A percentile compares a stretch with the other conserved stretches of the same genome.
Conservation (phyloP, 92 coral and sea anemone species). For the Parazoanthus atlanticus region DNA sequence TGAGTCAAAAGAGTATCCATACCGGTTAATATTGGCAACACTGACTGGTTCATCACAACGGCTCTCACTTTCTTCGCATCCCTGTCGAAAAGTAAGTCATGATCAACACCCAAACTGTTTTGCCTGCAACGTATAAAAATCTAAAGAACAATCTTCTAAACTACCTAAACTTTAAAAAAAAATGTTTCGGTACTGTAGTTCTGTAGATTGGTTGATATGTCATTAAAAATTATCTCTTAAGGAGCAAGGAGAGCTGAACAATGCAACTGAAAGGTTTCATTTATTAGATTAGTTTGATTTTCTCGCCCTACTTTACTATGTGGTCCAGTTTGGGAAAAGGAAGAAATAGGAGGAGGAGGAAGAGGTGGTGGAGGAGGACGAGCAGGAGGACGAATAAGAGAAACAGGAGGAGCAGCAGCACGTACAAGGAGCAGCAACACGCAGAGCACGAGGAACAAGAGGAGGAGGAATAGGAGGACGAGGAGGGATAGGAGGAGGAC, state of each 20-base stretch:
- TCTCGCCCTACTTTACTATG: no score
- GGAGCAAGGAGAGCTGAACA: no score
- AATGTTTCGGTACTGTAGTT: no score
- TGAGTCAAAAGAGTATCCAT: not conserved
- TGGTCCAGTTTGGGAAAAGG: no score
- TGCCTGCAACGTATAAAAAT: not conserved
- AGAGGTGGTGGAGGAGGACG: not conserved
- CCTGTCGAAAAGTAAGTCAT: conserved; percentile 54
- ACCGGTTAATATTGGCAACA: conserved; percentile 81
- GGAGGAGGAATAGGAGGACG: not conserved
- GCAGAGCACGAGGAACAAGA: not conserved
- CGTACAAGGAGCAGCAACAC: no score
- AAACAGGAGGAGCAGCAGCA: not conserved
- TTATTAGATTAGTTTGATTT: no score
- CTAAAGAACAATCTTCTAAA: not conserved
- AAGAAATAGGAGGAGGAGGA: no score
- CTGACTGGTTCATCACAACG: conserved; percentile 84
- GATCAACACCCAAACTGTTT: not conserved
- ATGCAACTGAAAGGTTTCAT: no score
- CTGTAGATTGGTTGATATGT: no score
- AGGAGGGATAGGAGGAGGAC: not conserved
- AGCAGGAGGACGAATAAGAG: not conserved
- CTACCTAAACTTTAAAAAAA: not conserved
- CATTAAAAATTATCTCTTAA: no score
- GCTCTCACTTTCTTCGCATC: conserved; percentile 75